Evolutionary conservation across 2,797 vertebrate genomes (phyloP), one percentile per base, ranked within the genome.

Genomic region (Propithecus perrieri): DNA sequence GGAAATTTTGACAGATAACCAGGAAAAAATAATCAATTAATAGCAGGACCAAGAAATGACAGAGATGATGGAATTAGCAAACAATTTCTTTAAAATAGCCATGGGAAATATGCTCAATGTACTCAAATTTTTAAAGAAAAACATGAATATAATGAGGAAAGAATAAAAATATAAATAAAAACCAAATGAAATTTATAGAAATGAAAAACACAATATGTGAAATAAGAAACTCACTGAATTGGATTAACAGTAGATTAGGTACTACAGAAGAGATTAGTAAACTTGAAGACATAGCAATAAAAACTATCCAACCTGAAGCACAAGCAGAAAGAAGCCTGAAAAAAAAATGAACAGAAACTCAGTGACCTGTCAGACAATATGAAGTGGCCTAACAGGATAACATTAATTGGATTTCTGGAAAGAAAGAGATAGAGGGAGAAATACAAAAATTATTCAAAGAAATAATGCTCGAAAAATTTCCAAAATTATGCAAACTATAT

Each of bases 361-460:
- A 57, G 18, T 69, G 63, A 67, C 24, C 33, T 57, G 33, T 89
- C 59, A 61, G 43, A 88, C 17, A 93, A 83, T 91, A 63, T 55
- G 76, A 71, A 89, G 55, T 72, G n/a, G 22, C 33, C 92, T 89
- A 65, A 72, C 14, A 71, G 4, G 59, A 46, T 41, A 95, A 57
- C 46, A 74, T 33, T 72, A 95, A 87, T 13, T 91, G 11, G 7
- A 59, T 57, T 96, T 67, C 17, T 33, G 85, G n/a, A 76, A 96
- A 85, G 43, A 95, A 78, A 84, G 80, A 43, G 18, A 94, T 28
- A 67, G 41, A 55, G 2, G 38, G n/a, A 63, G 2, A n/a, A 91
- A 89, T 28, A 74, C 14, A 89, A 95, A 97, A 85, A 69, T 35
- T 63, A 95, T 83, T 85, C 72, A 76, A 85, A 94, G 48, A 79